Conservation (phyloP, 1,140 invertebrate species). For the Euschistus heros region DNA sequence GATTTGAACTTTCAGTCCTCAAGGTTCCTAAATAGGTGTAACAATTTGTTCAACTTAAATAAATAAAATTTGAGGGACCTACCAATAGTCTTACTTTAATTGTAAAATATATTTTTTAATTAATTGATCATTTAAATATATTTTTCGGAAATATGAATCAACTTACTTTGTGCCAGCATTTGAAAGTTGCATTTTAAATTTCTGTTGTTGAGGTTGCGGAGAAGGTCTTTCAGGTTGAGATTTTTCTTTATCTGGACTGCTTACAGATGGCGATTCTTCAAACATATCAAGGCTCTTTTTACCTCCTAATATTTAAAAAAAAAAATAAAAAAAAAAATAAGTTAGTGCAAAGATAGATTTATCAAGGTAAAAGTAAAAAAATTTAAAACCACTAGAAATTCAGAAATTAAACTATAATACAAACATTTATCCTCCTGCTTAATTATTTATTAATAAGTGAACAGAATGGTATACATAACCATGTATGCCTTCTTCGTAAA, state of each 20-base stretch:
- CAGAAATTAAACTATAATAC: too few species aligned
- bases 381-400: too few species aligned
- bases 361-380: too few species aligned
- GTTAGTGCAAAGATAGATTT: too few species aligned
- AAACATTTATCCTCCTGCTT: too few species aligned
- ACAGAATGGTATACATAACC: too few species aligned
- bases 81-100: neutral
- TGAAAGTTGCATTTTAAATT: slow-evolving; percentile 47
- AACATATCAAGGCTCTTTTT: slow-evolving; percentile 27
- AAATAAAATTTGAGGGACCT: too few species aligned
- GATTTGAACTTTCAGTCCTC: too few species aligned
- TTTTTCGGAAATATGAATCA: neutral
- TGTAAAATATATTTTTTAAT: neutral
- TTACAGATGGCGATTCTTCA: slow-evolving; percentile 28
- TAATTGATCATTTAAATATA: neutral
- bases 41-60: too few species aligned
- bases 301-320: neutral
- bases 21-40: too few species aligned
- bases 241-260: neutral
- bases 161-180: slow-evolving; percentile 40
- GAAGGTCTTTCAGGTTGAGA: slow-evolving; percentile 10
- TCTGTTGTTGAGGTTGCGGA: slow-evolving; percentile 28
- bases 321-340: neutral
- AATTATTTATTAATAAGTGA: too few species aligned
- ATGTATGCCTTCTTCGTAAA: too few species aligned